phyloP scores from a whole-genome alignment of 2,113 vertebrate genomes.

The Egretta garzetta region DNA sequence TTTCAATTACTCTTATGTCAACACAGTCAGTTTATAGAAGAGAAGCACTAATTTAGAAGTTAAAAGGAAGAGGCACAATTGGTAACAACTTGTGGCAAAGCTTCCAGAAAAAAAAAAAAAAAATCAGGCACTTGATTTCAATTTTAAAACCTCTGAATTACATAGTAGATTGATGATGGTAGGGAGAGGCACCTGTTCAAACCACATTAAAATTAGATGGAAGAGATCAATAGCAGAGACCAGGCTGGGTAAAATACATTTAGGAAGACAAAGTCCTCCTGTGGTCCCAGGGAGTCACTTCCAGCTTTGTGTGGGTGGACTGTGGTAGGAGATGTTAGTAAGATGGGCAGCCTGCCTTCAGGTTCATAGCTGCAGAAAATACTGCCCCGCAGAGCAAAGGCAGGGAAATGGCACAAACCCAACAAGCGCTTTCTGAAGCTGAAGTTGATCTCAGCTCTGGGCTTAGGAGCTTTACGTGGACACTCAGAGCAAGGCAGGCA shows the following conservation, averaged over 20 bases:
- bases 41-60: background rate
- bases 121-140: background rate
- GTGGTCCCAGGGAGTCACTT: background rate
- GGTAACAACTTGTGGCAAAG: background rate
- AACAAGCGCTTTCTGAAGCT: background rate
- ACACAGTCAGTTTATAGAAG: background rate
- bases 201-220: background rate
- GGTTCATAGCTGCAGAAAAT: background rate
- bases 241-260: background rate
- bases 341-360: background rate
- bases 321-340: background rate
- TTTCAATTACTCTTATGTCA: background rate
- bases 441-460: background rate
- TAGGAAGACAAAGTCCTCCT: background rate
- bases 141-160: background rate
- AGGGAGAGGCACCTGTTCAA: background rate
- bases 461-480: background rate
- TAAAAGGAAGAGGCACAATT: background rate
- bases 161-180: background rate
- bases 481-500: background rate
- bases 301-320: background rate
- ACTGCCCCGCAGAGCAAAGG: background rate
- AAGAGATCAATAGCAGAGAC: background rate
- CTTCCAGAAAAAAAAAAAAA: background rate
- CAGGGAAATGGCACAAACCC: background rate